Conservation (phyloP, 2,888 invertebrate species). For the Ophraella communa region DNA sequence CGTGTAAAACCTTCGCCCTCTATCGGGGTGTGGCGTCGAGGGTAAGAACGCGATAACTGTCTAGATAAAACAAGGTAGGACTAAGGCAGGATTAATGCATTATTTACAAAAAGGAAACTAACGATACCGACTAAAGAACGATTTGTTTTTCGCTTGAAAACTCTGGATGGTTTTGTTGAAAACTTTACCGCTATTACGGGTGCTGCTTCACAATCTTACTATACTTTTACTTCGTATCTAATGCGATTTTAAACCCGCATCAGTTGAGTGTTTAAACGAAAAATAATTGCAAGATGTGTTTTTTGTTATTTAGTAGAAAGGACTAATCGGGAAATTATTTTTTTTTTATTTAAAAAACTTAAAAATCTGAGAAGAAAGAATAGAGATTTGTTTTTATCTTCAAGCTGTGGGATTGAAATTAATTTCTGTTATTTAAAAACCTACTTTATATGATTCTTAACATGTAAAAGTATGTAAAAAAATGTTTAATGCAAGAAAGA, state of each 20-base stretch:
- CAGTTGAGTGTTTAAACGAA: neutral
- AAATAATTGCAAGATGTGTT: neutral
- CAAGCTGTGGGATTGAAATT: too few relatives aligned
- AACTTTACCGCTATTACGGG: slow-evolving; percentile 41
- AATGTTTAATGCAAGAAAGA: too few relatives aligned
- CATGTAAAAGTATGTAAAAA: too few relatives aligned
- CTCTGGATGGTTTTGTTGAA: slow-evolving; percentile 17
- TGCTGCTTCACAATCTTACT: slow-evolving; percentile 28
- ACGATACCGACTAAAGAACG: slow-evolving; percentile 48
- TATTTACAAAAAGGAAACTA: slow-evolving; percentile 52
- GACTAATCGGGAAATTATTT: too few relatives aligned
- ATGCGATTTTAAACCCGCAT: neutral
- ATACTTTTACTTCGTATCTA: slow-evolving; percentile 6
- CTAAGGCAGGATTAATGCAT: slow-evolving; percentile 50
- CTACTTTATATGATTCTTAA: too few relatives aligned
- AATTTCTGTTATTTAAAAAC: too few relatives aligned
- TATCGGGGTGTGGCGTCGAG: slow-evolving; percentile 26
- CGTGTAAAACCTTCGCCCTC: slow-evolving; percentile 14
- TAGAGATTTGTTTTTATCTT: too few relatives aligned
- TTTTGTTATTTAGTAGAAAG: too few relatives aligned
- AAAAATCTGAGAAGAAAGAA: too few relatives aligned
- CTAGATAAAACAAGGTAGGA: slow-evolving; percentile 51
- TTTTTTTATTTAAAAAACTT: too few relatives aligned
- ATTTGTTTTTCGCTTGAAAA: slow-evolving; percentile 46
- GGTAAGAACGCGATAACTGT: slow-evolving; percentile 45